Conservation (phyloP, 2,888 invertebrate genomes). For the Galerucella calmariensis region DNA sequence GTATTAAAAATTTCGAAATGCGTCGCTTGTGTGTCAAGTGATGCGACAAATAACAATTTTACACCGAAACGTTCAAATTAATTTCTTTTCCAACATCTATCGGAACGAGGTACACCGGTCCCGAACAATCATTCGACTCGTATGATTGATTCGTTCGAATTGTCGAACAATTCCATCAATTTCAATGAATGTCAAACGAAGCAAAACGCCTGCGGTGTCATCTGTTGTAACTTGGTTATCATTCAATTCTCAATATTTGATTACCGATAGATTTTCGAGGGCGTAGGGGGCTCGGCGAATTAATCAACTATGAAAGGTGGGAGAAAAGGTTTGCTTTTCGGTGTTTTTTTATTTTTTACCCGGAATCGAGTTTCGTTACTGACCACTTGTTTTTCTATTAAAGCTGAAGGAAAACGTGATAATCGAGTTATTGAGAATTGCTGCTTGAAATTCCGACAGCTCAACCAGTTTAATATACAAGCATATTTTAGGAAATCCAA, state of each 20-base stretch:
- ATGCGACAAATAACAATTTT: constrained; percentile 41
- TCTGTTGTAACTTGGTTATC: constrained; percentile 39
- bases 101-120: constrained; percentile 23
- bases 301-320: constrained; percentile 27
- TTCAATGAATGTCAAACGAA: constrained; percentile 47
- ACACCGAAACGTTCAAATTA: constrained; percentile 33
- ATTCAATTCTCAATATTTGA: constrained; percentile 42
- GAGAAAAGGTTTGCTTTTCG: constrained; percentile 18
- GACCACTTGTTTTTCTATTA: no score
- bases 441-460: no score
- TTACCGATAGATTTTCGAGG: constrained; percentile 30
- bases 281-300: constrained; percentile 16
- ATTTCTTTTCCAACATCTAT: constrained; percentile 39
- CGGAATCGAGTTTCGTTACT: no score
- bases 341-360: not conserved
- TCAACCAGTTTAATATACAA: no score
- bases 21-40: constrained; percentile 39
- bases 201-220: constrained; percentile 42
- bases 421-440: no score
- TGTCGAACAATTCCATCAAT: constrained; percentile 47
- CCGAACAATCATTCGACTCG: constrained; percentile 28
- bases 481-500: no score
- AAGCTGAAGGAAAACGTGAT: no score
- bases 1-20: constrained; percentile 43
- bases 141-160: constrained; percentile 47